Evolutionary conservation across 2,888 invertebrate genomes (phyloP), one percentile per base, ranked within the genome.

Genomic region (Xestia rhomboidea): DNA sequence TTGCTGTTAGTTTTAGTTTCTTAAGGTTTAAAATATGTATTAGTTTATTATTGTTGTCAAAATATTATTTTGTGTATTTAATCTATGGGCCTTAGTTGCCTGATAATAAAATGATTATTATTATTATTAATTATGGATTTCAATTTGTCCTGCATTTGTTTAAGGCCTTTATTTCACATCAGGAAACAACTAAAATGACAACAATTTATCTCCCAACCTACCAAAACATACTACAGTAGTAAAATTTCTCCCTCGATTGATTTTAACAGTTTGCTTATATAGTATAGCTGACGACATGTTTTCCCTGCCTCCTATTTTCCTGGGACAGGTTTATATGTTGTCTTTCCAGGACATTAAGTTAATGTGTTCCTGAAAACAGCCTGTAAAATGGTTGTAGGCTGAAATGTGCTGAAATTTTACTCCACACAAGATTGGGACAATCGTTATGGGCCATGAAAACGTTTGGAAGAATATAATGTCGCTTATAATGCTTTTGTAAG

Each of bases 321-420:
- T 38, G 66, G 51, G 66, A 81, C 70, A 69, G 82, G 82, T 82
- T 75, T 86, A 79, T 81, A 76, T 88, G 73, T 84, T 78, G 86
- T 84, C 75, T 86, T 88, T 88, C 77, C 83, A 77, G 49, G 15
- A 78, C 83, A 82, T 88, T 88, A 83, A 81, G 6, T 86, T 84
- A 81, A 89, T 83, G 75, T 68, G 79, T 73, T 83, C 81, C 77
- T 78, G 71, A 79, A 84, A 77, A 77, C 68, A 51, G 76, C 51
- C 82, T 83, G 74, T 77, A 83, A 88, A 87, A 71, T 70, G 73
- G 68, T 71, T 60, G 64, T 72, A 71, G 75, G 66, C 82, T 77
- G 67, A 81, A 80, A 79, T 68, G 38, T 64, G 60, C 62, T 62
- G 21, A 62, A 62, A 62, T 62, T 75, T 68, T 76, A 77, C 68